Percentiles rank a stretch among this genome's conserved stretches.
These are phyloP conservation scores for Rugalucina vietnamica DNA, from an alignment of 2,888 invertebrate species.

Conservation along the genomic window DNA sequence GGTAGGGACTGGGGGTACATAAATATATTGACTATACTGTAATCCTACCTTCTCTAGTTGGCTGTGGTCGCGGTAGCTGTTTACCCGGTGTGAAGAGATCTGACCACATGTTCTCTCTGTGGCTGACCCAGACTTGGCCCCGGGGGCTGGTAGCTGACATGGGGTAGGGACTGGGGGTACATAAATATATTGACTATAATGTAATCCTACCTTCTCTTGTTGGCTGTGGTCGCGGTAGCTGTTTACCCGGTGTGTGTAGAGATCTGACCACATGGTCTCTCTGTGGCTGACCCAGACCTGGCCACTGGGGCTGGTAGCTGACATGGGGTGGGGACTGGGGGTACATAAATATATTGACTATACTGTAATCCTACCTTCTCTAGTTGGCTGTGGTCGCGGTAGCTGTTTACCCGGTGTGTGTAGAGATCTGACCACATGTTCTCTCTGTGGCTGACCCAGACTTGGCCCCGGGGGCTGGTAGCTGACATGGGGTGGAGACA, in stretches of 20 bases:
- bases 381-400: not conserved
- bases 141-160: not conserved
- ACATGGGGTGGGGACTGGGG: not conserved
- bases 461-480: no score
- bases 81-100: constrained; percentile 23
- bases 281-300: no score
- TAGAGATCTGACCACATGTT: constrained; percentile 9
- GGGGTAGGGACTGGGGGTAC: not conserved
- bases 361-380: not conserved
- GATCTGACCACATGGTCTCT: constrained; percentile 10
- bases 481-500: not conserved
- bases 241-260: constrained; percentile 18
- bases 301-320: not conserved
- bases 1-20: not conserved
- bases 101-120: constrained; percentile 5
- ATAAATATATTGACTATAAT: not conserved
- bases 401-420: constrained; percentile 12
- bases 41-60: not conserved
- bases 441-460: constrained; percentile 24
- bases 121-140: constrained; percentile 19
- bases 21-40: not conserved
- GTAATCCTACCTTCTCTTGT: constrained; percentile 1
- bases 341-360: no score
- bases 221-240: not conserved
- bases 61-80: not conserved